Base-by-base conservation (phyloP, 2,888 invertebrate species). In the Drosophila diplacantha region DNA sequence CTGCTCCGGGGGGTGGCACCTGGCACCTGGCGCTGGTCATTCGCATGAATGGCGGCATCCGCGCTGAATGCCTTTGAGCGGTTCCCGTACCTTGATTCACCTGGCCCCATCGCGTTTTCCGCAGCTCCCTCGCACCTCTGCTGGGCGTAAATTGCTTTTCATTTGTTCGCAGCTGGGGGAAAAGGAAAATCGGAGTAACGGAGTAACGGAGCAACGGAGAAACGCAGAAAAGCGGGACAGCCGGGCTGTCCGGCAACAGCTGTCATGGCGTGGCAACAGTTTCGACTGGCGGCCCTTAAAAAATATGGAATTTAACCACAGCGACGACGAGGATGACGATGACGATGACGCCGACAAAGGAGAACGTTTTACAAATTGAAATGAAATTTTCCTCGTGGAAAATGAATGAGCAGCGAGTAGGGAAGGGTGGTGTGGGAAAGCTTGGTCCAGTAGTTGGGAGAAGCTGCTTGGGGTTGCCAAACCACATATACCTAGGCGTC, bases 61-160 rank as follows among this genome's bases (percentile, higher is more conserved):
- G 44, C 62, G 38, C 14, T 74, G 58, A 72, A 69, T 74, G 68
- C 58, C 61, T 64, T 66, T 63, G 69, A 65, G 72, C 59, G 64
- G 72, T 75, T 75, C 44, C 62, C 52, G 29, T 55, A 64, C 64
- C 76, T 76, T 66, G 65, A 75, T 68, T 75, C 73, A 68, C 55
- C 81, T 61, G 43, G 50, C 35, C 43, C 44, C 41, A 50, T 29
- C 55, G 26, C 65, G 34, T 18, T 53, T 47, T 32, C 47, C 60
- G 11, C 51, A 18, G 12, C 16, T 55, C 50, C n/a, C 20, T 47
- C 24, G 50, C 60, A 58, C 64, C 68, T 70, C 69, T 34, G 46
- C 57, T 9, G 47, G 68, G 68, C 72, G 68, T 56, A 82, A 81
- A 77, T 78, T 82, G 78, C 81, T 79, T 81, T 83, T 73, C 78